Conservation (phyloP, 2,113 vertebrate genomes). For the Oceanites oceanicus region DNA sequence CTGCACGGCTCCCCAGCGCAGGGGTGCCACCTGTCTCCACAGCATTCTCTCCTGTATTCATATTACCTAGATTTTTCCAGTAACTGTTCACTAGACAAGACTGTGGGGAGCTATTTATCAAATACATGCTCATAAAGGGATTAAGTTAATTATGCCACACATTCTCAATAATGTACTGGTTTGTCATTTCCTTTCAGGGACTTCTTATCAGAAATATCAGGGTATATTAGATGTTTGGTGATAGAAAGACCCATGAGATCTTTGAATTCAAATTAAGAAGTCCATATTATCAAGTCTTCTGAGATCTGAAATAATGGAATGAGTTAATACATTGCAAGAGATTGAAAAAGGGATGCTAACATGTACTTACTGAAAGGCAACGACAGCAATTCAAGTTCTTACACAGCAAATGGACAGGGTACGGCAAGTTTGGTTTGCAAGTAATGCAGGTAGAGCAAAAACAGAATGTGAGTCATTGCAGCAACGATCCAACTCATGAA, state of each 20-base stretch:
- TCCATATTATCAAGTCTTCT: neutral
- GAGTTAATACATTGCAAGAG: neutral
- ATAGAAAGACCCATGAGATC: neutral
- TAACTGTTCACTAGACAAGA: neutral
- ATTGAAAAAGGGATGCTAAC: neutral
- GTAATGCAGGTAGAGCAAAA: neutral
- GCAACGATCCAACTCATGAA: neutral
- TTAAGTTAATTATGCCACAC: neutral
- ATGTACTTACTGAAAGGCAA: neutral
- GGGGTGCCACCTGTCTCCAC: neutral
- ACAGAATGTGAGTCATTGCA: neutral
- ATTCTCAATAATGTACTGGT: neutral
- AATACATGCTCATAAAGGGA: neutral
- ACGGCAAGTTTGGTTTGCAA: neutral
- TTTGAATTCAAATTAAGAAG: neutral
- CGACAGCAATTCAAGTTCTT: neutral
- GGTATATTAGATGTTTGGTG: neutral
- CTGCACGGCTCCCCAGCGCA: neutral
- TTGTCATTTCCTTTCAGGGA: neutral
- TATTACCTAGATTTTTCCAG: neutral
- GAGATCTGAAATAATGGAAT: neutral
- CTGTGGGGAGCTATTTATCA: neutral
- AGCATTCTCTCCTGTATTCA: neutral
- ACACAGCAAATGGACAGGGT: neutral
- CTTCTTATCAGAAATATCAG: neutral